These are phyloP conservation scores for Bombylius major DNA, from an alignment of 2,888 invertebrate genomes.

Conservation along the genomic window DNA sequence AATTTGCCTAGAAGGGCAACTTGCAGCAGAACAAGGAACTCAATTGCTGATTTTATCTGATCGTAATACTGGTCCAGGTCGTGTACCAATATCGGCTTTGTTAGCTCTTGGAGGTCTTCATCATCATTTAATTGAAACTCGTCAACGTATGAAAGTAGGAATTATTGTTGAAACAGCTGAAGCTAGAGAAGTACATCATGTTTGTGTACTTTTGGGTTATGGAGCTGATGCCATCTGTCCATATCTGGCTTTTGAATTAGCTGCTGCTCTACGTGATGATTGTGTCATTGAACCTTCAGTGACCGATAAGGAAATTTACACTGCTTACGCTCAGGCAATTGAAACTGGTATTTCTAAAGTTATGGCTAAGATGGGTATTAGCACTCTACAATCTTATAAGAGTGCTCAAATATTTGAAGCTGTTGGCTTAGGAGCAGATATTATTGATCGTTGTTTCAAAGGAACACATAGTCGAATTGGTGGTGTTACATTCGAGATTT, in stretches of 20 bases:
- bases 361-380: constrained; percentile 99
- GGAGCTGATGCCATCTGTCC: constrained; percentile 98
- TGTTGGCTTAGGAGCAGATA: constrained; percentile 84
- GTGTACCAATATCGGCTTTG: constrained; percentile 67
- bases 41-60: constrained; percentile 84
- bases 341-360: constrained; percentile 84
- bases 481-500: constrained; percentile 79
- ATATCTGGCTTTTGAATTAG: constrained; percentile 89
- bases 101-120: constrained; percentile 87
- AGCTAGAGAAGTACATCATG: constrained; percentile 90
- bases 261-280: constrained; percentile 73
- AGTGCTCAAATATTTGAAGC: constrained; percentile 99
- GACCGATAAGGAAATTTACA: constrained; percentile 68
- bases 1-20: constrained; percentile 67
- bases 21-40: constrained; percentile 64
- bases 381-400: constrained; percentile 95
- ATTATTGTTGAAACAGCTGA: constrained; percentile 92
- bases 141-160: constrained; percentile 93
- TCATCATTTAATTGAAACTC: constrained; percentile 86
- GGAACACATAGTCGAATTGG: constrained; percentile 59
- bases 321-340: constrained; percentile 80
- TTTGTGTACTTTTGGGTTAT: constrained; percentile 88
- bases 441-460: constrained; percentile 88
- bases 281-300: constrained; percentile 65
- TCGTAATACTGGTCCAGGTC: constrained; percentile 46